Percentiles rank a stretch among this genome's conserved stretches.
Evolutionary conservation across 1,140 invertebrate species (phyloP).

Genomic region (Drusus annulatus): DNA sequence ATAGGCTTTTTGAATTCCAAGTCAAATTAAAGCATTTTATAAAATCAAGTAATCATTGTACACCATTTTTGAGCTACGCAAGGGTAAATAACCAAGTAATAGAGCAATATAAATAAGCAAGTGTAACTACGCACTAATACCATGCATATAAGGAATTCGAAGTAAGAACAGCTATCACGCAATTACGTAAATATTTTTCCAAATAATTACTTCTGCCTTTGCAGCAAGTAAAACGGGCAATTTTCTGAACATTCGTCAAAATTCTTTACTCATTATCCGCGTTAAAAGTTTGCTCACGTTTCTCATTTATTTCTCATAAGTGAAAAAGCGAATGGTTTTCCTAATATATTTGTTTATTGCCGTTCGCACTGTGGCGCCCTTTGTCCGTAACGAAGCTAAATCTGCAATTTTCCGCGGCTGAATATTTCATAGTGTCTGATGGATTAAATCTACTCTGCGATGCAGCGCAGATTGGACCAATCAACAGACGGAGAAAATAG

Average conservation of each 20-base stretch:
- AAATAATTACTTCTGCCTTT: too few relatives aligned
- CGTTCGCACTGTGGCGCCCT: conserved; percentile 6
- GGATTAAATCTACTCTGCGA: not conserved
- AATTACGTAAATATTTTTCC: too few relatives aligned
- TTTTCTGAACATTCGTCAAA: conserved; percentile 15
- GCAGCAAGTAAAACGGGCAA: too few relatives aligned
- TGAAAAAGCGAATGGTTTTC: not conserved
- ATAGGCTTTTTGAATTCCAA: too few relatives aligned
- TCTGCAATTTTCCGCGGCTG: conserved; percentile 9
- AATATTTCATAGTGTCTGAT: not conserved
- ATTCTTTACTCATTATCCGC: not conserved
- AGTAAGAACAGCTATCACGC: too few relatives aligned
- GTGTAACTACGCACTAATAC: too few relatives aligned
- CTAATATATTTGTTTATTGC: conserved; percentile 4
- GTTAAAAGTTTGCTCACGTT: conserved; percentile 27
- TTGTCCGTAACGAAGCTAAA: not conserved
- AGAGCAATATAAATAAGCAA: too few relatives aligned
- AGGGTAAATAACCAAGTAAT: too few relatives aligned
- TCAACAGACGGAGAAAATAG: not conserved
- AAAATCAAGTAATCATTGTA: too few relatives aligned
- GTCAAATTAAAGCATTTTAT: too few relatives aligned
- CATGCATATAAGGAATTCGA: too few relatives aligned
- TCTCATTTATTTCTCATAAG: conserved; percentile 2
- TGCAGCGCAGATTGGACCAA: not conserved
- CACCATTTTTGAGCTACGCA: too few relatives aligned